Percentiles rank a stretch among this genome's conserved stretches.
Conservation (phyloP, 2,113 vertebrate species). For the Salvelinus namaycush region DNA sequence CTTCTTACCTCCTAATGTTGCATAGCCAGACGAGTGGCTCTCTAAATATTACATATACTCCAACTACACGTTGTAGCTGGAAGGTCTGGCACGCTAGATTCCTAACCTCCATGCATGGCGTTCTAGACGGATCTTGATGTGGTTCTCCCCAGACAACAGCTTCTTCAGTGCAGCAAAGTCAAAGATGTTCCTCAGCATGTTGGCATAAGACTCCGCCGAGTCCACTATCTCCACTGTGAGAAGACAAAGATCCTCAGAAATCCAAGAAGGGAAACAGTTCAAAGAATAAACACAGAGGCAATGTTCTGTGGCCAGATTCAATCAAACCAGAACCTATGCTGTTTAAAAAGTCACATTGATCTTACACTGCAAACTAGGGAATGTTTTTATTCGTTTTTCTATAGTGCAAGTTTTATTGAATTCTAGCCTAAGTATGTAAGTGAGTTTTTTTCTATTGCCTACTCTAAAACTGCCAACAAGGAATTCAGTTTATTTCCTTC, state of each 20-base stretch:
- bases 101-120: constrained; percentile 92
- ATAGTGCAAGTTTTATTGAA: background rate
- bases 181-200: constrained; percentile 91
- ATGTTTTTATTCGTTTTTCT: background rate
- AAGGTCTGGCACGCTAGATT: background rate
- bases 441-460: background rate
- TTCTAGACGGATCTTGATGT: constrained; percentile 91
- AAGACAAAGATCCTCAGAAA: background rate
- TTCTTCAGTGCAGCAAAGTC: constrained; percentile 91
- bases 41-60: no score
- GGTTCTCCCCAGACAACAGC: constrained; percentile 86
- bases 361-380: no score
- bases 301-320: no score
- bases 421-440: background rate
- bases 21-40: no score
- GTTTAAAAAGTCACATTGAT: no score
- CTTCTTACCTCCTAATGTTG: no score
- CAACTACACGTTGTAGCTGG: no score
- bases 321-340: no score
- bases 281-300: no score
- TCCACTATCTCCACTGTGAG: constrained; percentile 93
- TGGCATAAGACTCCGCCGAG: constrained; percentile 89
- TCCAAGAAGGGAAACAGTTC: background rate
- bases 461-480: background rate
- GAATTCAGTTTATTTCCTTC: background rate